phyloP scores from a whole-genome alignment of 2,113 vertebrate genomes.

The Atlantisia rogersi region DNA sequence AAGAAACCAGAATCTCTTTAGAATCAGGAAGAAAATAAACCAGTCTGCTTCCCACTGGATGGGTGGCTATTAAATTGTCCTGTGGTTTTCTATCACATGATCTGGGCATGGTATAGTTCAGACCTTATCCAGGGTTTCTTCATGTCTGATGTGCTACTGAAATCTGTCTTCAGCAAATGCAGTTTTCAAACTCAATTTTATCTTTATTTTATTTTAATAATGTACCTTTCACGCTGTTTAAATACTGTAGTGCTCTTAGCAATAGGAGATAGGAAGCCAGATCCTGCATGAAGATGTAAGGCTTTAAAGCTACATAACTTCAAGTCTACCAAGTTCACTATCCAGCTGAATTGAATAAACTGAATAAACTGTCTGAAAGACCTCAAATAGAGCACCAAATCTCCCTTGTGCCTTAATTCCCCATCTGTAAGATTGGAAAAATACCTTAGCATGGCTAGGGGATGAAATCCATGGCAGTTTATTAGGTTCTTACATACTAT shows the following conservation, averaged over 20 bases:
- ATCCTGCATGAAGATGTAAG: background rate
- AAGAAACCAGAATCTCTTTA: constrained; percentile 70
- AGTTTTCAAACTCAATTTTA: background rate
- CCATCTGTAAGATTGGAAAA: background rate
- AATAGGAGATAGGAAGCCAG: background rate
- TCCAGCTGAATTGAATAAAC: background rate
- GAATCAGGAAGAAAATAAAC: constrained; percentile 1
- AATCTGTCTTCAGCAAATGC: background rate
- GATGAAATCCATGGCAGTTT: background rate
- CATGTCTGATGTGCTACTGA: background rate
- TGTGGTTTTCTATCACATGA: background rate
- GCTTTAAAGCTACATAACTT: background rate
- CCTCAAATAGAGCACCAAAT: background rate
- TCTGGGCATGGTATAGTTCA: background rate
- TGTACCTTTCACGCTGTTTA: background rate
- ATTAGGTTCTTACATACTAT: background rate
- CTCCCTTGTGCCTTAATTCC: background rate
- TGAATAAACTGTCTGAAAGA: background rate
- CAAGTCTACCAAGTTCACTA: background rate
- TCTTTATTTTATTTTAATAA: background rate
- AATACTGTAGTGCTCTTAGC: background rate
- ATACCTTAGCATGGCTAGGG: background rate
- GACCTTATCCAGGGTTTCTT: background rate
- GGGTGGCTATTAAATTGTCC: background rate
- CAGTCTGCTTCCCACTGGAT: background rate